Conservation (phyloP, 2,113 vertebrate species). For the Regulus satrapa region DNA sequence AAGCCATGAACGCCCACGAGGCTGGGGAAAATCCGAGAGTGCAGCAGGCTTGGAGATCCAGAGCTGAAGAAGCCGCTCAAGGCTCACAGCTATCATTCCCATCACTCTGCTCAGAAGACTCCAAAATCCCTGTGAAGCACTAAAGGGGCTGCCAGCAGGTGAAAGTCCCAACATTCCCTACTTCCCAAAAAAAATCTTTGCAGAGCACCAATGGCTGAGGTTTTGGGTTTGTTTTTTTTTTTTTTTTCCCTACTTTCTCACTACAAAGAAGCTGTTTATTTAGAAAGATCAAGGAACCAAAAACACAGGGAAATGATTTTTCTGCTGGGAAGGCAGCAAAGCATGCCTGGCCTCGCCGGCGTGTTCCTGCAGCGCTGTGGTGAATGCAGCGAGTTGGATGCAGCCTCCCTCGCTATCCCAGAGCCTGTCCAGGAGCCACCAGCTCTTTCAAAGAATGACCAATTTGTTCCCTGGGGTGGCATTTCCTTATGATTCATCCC, state of each 20-base stretch:
- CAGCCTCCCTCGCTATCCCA: not conserved
- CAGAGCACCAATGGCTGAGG: not conserved
- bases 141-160: not conserved
- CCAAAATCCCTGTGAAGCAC: not conserved
- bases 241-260: not conserved
- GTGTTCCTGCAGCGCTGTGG: not conserved
- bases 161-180: not conserved
- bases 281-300: slow-evolving; percentile 36
- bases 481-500: slow-evolving; percentile 6
- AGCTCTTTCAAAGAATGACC: not conserved
- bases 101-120: not conserved
- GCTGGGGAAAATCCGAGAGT: not conserved
- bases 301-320: not conserved
- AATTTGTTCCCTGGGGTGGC: not conserved
- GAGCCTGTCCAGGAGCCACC: not conserved
- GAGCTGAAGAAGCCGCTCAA: not conserved
- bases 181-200: not conserved
- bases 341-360: not conserved
- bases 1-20: not conserved
- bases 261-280: slow-evolving; percentile 13
- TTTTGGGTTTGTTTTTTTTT: too few relatives aligned
- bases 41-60: not conserved
- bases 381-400: not conserved
- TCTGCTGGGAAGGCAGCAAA: not conserved
- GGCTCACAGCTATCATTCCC: not conserved